Evolutionary conservation across 2,888 invertebrate species (phyloP).

Genomic region (Parnassius smintheus): DNA sequence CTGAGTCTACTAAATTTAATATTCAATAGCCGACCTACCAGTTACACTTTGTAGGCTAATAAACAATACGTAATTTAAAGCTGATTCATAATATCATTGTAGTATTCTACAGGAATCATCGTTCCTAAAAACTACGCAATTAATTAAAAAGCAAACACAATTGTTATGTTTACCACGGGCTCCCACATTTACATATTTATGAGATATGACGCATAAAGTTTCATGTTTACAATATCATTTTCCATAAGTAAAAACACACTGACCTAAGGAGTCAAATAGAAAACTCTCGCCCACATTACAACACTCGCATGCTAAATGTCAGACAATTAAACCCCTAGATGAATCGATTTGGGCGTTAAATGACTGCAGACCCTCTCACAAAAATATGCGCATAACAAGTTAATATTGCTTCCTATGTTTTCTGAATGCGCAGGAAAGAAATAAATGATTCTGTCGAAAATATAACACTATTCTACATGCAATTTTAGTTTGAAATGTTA

Average conservation of each 20-base stretch:
- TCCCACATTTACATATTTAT: neutral
- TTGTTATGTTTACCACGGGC: neutral
- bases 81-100: slow-evolving; percentile 4
- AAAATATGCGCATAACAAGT: no score
- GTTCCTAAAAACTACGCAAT: neutral
- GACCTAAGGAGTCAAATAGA: neutral
- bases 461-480: no score
- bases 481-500: no score
- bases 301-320: neutral
- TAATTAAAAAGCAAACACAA: slow-evolving; percentile 8
- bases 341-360: neutral
- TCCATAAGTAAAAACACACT: neutral
- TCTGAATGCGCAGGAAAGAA: no score
- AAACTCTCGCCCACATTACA: no score
- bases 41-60: slow-evolving; percentile 7
- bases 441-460: no score
- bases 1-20: slow-evolving; percentile 50
- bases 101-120: neutral
- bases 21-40: slow-evolving; percentile 12
- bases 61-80: slow-evolving; percentile 10
- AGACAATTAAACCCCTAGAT: neutral
- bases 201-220: neutral
- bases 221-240: neutral
- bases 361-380: no score
- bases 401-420: no score